phyloP scores from a whole-genome alignment of 2,113 vertebrate species.

The Hippoglossus stenolepis region DNA sequence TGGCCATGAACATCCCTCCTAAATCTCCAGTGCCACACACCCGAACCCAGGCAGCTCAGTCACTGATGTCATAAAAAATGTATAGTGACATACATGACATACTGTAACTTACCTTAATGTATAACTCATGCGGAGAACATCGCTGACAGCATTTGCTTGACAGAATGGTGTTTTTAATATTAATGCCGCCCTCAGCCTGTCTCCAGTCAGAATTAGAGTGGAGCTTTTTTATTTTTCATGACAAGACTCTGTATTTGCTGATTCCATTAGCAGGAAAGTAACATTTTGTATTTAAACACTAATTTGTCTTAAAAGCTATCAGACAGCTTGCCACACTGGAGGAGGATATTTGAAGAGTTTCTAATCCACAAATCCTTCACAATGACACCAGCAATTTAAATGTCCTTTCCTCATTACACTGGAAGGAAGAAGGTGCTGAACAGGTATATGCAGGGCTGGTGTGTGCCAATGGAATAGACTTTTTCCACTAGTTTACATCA shows the following conservation, averaged over 20 bases:
- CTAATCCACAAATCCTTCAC: conserved; percentile 28
- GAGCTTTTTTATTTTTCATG: neutral
- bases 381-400: conserved; percentile 41
- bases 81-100: conserved; percentile 5
- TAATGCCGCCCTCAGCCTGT: neutral
- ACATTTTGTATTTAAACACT: conserved; percentile 32
- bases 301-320: conserved; percentile 21
- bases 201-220: no score
- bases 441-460: neutral
- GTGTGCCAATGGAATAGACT: neutral
- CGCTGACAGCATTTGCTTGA: neutral
- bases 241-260: conserved; percentile 8
- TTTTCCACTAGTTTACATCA: no score
- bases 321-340: conserved; percentile 34
- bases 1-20: conserved; percentile 18
- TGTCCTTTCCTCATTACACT: neutral
- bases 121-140: neutral
- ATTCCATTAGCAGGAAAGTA: conserved; percentile 44
- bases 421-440: neutral
- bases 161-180: neutral
- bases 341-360: conserved; percentile 38
- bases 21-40: conserved; percentile 13
- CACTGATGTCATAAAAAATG: conserved; percentile 1
- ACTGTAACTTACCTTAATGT: neutral
- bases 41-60: neutral